Evolutionary conservation across 2,113 vertebrate species (phyloP), one percentile per base, ranked within the genome.

Genomic region (Menura novaehollandiae): DNA sequence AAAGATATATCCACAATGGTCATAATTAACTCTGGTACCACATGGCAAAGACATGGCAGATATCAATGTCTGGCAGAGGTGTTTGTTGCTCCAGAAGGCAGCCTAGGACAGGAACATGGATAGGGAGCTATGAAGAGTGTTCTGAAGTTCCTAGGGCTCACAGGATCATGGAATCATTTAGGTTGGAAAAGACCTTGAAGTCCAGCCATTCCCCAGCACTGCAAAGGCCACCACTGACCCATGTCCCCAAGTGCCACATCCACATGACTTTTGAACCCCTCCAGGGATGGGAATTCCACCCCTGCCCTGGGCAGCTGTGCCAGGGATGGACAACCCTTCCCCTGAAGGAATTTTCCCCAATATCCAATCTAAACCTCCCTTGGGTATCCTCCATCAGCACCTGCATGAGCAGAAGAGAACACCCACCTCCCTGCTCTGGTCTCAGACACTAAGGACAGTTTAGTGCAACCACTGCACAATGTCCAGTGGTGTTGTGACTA

Each of bases 241-340:
- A 0, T 1, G 5, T 9, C 41, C 11, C 11, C 41, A 32, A 1
- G 21, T 35, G 17, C 4, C 47, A 62, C 32, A 55, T 2, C 26
- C 47, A 32, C 15, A 35, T 0, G 0, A 9, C n/a, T 16, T 53
- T 62, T 32, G 22, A 83, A 55, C 1, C 55, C 17, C n/a, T 35
- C 8, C 32, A 55, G 43, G 41, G 6, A 20, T 43, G 17, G 10
- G 17, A 26, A 19, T 14, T 19, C 21, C 30, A 32, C 24, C 39
- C 15, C 39, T 75, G 62, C 30, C 62, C 7, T 27, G 30, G 3
- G 22, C 55, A 69, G 18, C 53, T 23, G 9, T 60, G 15, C 46
- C 24, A 39, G 39, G 63, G 10, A n/a, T 83, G 55, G 41, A 35
- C 11, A 68, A 8, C 11, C 0, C 27, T 41, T 35, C 43, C 8